Evolutionary conservation across 2,888 invertebrate genomes (phyloP), one percentile per base, ranked within the genome.

Genomic region (Meandrusa payeni): DNA sequence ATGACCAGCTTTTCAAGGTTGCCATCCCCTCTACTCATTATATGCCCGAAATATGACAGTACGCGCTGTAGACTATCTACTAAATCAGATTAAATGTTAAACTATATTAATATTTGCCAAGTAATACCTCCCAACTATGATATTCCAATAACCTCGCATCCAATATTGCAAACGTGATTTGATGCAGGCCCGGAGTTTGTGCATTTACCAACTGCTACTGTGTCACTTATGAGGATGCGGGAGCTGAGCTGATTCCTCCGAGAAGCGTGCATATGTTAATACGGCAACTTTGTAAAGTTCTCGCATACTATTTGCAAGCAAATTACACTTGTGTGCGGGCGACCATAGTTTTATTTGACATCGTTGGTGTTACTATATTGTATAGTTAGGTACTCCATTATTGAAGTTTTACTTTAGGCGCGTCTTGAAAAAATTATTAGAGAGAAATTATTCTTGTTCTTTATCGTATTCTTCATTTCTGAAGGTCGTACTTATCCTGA

Each of bases 161-260:
- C 29, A 43, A 43, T 37, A 37, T 43, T 10, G 12, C 9, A 37
- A 43, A 37, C 31, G 29, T 37, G 26, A 32, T 37, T 43, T 24
- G 43, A 19, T 37, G 55, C 55, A 44, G 34, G 56, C 54, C 55
- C 55, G 53, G 54, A 57, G 60, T 67, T 65, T 64, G 68, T 69
- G 64, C 64, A 59, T 56, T 52, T 51, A 48, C 59, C 64, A 58
- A 59, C 56, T 63, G 62, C 61, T 64, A 57, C 60, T 53, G 47
- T 51, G 56, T 56, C 54, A 50, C 48, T 54, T 52, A 29, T 28
- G 32, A 27, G 23, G 46, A 50, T 52, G 47, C 47, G 41, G 44
- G 37, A 36, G 41, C 41, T 26, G 52, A 31, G 37, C 29, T 44
- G 48, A 46, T 41, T 42, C 46, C 48, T 37, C 38, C 45, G 50